Conservation (phyloP, 2,888 invertebrate species). For the Autographa pulchrina region DNA sequence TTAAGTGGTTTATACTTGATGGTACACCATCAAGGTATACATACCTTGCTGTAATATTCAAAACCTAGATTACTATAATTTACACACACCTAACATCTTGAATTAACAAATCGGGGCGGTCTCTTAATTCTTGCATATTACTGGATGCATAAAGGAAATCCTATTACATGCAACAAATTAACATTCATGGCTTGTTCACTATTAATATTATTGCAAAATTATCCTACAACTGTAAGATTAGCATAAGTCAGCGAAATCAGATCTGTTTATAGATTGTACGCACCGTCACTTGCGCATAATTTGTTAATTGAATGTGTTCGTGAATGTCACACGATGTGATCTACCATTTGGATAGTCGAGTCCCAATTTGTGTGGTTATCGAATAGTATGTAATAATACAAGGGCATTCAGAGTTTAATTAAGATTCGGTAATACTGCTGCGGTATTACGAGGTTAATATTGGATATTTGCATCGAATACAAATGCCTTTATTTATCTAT, state of each 20-base stretch:
- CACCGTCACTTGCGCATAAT: constrained; percentile 42
- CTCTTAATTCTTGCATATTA: constrained; percentile 31
- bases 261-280: constrained; percentile 44
- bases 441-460: constrained; percentile 11
- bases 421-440: constrained; percentile 12
- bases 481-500: not conserved
- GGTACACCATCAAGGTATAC: not conserved
- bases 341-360: constrained; percentile 24
- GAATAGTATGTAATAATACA: constrained; percentile 23
- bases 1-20: not conserved
- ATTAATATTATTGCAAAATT: constrained; percentile 58
- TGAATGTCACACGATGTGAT: constrained; percentile 48
- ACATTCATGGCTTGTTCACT: constrained; percentile 55
- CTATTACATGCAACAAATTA: constrained; percentile 52
- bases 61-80: not conserved
- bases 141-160: constrained; percentile 51
- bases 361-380: constrained; percentile 26
- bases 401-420: constrained; percentile 15
- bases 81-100: not conserved
- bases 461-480: constrained; percentile 5
- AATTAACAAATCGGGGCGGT: constrained; percentile 42
- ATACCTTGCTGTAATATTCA: not conserved
- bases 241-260: constrained; percentile 54
- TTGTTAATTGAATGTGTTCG: constrained; percentile 47
- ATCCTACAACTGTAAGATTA: constrained; percentile 54